Percentiles rank a stretch among this genome's conserved stretches.
These are phyloP conservation scores for Ooceraea biroi DNA, from an alignment of 1,140 invertebrate genomes.

Conservation along the genomic window DNA sequence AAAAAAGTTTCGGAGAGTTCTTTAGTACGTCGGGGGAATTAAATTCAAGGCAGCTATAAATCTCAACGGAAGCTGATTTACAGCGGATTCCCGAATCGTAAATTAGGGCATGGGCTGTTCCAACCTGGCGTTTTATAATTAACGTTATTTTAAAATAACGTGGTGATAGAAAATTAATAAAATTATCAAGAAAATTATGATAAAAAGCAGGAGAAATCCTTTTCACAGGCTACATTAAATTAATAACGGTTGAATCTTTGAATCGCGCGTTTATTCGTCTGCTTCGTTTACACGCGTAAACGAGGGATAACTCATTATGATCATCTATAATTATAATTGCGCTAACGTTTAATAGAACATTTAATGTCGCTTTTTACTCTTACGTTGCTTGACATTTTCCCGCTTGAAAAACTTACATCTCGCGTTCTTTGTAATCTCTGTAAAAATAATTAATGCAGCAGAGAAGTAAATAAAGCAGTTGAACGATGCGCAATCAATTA, in stretches of 20 bases:
- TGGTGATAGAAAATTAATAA: too few species aligned
- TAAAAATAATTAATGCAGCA: neutral
- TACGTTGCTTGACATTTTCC: neutral
- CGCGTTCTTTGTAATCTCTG: neutral
- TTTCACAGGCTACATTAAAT: slow-evolving; percentile 6
- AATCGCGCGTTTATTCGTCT: neutral
- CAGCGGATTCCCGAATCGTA: neutral
- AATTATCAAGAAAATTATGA: too few species aligned
- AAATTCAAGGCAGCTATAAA: neutral
- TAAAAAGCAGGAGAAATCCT: neutral
- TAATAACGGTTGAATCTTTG: neutral
- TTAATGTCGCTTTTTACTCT: slow-evolving; percentile 4
- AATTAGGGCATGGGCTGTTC: neutral
- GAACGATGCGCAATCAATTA: slow-evolving; percentile 15
- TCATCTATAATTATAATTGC: slow-evolving; percentile 24
- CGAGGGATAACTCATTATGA: neutral
- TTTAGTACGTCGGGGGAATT: neutral
- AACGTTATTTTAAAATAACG: too few species aligned
- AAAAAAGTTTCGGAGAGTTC: neutral
- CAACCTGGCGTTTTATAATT: neutral
- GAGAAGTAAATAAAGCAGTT: neutral
- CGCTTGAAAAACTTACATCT: neutral
- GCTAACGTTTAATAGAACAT: neutral
- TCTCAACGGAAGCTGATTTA: slow-evolving; percentile 21
- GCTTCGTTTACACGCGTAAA: slow-evolving; percentile 1